Evolutionary conservation across 1,140 invertebrate genomes (phyloP).

Genomic region (Hetaerina americana): DNA sequence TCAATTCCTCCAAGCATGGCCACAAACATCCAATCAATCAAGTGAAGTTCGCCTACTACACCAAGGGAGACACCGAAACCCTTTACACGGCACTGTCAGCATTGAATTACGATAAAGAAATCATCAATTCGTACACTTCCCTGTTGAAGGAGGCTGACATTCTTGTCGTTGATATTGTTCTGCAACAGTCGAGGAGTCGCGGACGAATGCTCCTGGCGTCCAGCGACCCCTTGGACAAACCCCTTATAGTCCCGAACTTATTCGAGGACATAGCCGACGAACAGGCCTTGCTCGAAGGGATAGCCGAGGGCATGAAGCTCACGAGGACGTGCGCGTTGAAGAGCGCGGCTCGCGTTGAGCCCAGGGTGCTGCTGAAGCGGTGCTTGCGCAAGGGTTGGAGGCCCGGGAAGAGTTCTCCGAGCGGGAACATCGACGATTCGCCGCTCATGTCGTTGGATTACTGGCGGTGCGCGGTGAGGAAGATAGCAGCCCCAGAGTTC

Average conservation of each 20-base stretch:
- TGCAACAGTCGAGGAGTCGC: constrained; percentile 27
- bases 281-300: background rate
- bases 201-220: constrained; percentile 25
- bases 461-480: constrained; percentile 19
- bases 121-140: too few relatives aligned
- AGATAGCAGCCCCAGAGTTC: constrained; percentile 7
- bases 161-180: too few relatives aligned
- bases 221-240: constrained; percentile 34
- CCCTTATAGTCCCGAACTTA: constrained; percentile 20
- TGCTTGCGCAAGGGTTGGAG: too few relatives aligned
- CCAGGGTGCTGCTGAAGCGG: too few relatives aligned
- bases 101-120: too few relatives aligned
- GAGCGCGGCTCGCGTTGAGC: background rate
- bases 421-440: too few relatives aligned
- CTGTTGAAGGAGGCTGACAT: too few relatives aligned
- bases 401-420: constrained; percentile 32
- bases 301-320: too few relatives aligned
- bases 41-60: constrained; percentile 39
- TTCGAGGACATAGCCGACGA: background rate
- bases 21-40: constrained; percentile 29
- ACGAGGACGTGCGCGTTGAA: background rate
- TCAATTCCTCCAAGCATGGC: constrained; percentile 20
- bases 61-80: too few relatives aligned
- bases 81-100: too few relatives aligned
- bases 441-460: too few relatives aligned